phyloP scores from a whole-genome alignment of 2,797 vertebrate species.

The Ceryle rudis region DNA sequence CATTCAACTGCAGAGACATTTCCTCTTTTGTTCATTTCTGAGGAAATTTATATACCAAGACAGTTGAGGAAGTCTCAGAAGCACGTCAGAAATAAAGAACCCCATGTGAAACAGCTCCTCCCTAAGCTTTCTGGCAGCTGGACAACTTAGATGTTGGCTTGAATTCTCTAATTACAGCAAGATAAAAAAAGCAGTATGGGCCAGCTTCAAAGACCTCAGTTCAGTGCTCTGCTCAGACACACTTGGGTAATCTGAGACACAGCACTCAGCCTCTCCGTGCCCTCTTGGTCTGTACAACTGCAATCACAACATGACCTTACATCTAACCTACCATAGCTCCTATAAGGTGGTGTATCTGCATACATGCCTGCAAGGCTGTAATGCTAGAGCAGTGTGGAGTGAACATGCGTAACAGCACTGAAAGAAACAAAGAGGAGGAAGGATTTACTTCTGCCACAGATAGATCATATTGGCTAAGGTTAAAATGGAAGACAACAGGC shows the following conservation, averaged over 20 bases:
- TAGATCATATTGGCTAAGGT: background rate
- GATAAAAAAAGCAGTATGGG: background rate
- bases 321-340: background rate
- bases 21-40: background rate
- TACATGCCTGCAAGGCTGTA: background rate
- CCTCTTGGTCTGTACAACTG: background rate
- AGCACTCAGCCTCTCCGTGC: background rate
- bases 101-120: background rate
- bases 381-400: rapidly evolving
- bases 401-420: rapidly evolving
- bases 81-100: background rate
- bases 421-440: background rate
- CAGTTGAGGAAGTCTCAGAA: background rate
- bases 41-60: background rate
- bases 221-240: background rate
- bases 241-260: background rate
- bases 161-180: background rate
- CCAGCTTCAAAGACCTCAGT: background rate
- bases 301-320: background rate
- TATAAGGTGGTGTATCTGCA: background rate
- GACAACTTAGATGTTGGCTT: background rate
- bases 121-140: background rate
- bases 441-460: background rate
- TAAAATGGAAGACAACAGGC: background rate
- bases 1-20: background rate